Percentiles rank a stretch among this genome's conserved stretches.
These are phyloP conservation scores for Azemiops feae DNA, from an alignment of 2,113 vertebrate genomes.

Conservation along the genomic window DNA sequence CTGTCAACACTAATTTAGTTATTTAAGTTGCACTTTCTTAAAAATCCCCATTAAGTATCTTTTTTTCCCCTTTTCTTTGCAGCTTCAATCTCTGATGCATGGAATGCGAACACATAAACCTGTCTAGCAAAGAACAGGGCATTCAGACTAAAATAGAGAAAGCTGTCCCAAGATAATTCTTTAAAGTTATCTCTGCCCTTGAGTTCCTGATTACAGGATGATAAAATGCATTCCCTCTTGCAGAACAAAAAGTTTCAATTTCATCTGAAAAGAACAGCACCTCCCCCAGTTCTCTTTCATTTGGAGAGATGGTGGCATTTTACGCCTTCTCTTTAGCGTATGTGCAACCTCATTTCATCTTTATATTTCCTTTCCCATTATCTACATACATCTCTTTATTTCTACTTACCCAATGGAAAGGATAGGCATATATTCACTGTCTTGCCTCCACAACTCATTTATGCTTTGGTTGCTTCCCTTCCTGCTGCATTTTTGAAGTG, in stretches of 20 bases:
- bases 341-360: neutral
- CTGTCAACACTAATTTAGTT: constrained; percentile 28
- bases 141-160: constrained; percentile 13
- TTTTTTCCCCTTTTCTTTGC: neutral
- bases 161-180: constrained; percentile 17
- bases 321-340: neutral
- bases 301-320: neutral
- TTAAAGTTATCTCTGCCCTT: constrained; percentile 11
- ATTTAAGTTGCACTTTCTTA: constrained; percentile 38
- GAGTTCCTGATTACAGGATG: constrained; percentile 22
- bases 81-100: constrained; percentile 20
- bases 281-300: neutral
- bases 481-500: neutral
- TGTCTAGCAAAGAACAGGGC: constrained; percentile 18
- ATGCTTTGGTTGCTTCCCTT: neutral
- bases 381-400: neutral
- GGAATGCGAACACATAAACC: constrained; percentile 4
- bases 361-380: neutral
- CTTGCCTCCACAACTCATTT: neutral
- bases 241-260: neutral
- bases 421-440: neutral
- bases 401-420: neutral
- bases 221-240: neutral
- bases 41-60: constrained; percentile 36
- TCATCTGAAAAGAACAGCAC: neutral